phyloP scores from a whole-genome alignment of 2,888 invertebrate species.

The Tanypteryx hageni region DNA sequence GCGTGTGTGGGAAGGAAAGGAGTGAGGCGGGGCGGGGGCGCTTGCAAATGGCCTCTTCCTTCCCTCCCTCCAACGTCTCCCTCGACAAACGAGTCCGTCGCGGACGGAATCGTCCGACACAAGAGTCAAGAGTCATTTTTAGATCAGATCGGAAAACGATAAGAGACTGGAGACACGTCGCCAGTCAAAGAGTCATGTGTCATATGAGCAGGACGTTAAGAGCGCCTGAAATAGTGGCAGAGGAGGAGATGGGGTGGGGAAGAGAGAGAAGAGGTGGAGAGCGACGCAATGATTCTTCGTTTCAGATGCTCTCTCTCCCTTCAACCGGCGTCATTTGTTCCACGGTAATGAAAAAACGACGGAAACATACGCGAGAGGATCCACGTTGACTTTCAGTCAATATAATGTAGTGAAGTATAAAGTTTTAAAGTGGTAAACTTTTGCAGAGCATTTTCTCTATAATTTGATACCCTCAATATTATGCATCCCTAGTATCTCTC shows the following conservation, averaged over 20 bases:
- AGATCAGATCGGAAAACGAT: constrained; percentile 32
- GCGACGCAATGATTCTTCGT: no score
- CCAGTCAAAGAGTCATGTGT: constrained; percentile 2
- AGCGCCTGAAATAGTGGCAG: constrained; percentile 5
- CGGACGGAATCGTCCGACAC: neutral
- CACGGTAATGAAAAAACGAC: no score
- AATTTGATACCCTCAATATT: no score
- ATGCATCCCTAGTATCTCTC: no score
- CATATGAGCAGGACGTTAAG: neutral
- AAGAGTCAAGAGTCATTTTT: constrained; percentile 8
- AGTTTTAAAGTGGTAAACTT: no score
- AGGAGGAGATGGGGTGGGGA: neutral
- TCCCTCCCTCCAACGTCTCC: neutral
- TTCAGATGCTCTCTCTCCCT: no score
- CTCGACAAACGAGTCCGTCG: neutral
- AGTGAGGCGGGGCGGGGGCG: neutral
- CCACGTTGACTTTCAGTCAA: no score
- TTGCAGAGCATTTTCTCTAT: no score
- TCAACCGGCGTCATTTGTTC: no score
- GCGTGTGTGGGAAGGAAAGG: neutral
- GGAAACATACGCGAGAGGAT: no score
- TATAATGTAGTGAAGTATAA: no score
- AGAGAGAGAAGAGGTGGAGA: no score
- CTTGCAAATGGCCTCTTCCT: constrained; percentile 9
- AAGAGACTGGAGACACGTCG: neutral